phyloP scores from a whole-genome alignment of 1,140 invertebrate genomes.

The Berghia stephanieae region DNA sequence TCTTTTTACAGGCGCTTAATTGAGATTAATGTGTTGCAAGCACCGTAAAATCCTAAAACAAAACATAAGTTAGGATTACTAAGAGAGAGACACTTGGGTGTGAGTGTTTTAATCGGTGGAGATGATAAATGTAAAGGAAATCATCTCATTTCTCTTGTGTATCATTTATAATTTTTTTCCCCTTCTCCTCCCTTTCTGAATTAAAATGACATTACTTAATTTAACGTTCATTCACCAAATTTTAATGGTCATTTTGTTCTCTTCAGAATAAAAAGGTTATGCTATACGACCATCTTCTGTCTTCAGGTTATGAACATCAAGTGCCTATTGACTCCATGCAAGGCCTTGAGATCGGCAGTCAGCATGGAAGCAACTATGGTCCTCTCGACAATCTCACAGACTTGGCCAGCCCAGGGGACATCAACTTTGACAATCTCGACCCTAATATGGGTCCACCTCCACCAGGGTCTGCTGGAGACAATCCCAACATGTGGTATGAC shows the following conservation, averaged over 20 bases:
- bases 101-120: no score
- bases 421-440: conserved; percentile 84
- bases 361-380: conserved; percentile 74
- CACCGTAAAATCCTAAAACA: no score
- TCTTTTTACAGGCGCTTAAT: no score
- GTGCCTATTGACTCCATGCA: conserved; percentile 97
- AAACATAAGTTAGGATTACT: no score
- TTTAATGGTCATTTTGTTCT: not conserved
- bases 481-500: conserved; percentile 94
- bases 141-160: no score
- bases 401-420: conserved; percentile 75
- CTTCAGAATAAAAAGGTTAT: not conserved
- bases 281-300: conserved; percentile 13
- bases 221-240: not conserved
- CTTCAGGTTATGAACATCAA: conserved; percentile 91
- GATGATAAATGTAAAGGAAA: no score
- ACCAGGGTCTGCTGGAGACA: conserved; percentile 80
- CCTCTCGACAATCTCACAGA: conserved; percentile 85
- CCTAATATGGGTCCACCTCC: conserved; percentile 75
- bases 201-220: no score
- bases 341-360: conserved; percentile 87
- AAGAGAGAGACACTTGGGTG: no score
- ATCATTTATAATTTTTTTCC: no score
- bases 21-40: no score
- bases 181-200: no score